Percentiles rank a stretch among this genome's conserved stretches.
phyloP scores from a whole-genome alignment of 2,797 vertebrate genomes.

The Melanogrammus aeglefinus region DNA sequence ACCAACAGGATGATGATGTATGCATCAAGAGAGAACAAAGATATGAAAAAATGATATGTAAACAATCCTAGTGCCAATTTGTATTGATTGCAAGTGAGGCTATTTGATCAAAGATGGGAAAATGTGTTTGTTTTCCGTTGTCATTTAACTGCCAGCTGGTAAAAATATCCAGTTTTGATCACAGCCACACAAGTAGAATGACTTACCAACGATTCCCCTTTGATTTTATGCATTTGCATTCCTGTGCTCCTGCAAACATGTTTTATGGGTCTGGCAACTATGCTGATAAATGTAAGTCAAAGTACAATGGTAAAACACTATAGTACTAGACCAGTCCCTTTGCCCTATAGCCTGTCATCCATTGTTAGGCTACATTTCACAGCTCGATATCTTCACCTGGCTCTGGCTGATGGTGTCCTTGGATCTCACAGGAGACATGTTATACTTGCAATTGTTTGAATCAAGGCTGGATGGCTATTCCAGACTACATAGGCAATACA shows the following conservation, averaged over 20 bases:
- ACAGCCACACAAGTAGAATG: constrained; percentile 32
- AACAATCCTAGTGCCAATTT: constrained; percentile 33
- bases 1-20: neutral
- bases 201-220: constrained; percentile 54
- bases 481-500: constrained; percentile 71
- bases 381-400: constrained; percentile 30
- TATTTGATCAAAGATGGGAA: constrained; percentile 45
- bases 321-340: constrained; percentile 25
- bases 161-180: constrained; percentile 58
- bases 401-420: constrained; percentile 64
- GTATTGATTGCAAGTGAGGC: constrained; percentile 40
- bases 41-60: constrained; percentile 13
- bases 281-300: constrained; percentile 42
- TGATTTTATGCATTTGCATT: constrained; percentile 64
- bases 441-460: constrained; percentile 64
- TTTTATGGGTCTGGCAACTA: constrained; percentile 42
- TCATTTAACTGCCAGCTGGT: constrained; percentile 51
- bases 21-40: neutral
- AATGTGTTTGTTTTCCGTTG: constrained; percentile 47
- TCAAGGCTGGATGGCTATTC: constrained; percentile 51
- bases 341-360: constrained; percentile 25
- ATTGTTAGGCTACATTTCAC: constrained; percentile 33
- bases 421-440: constrained; percentile 58
- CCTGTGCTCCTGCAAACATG: constrained; percentile 45
- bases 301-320: constrained; percentile 22